Base-by-base conservation (phyloP, 1,140 invertebrate genomes). In the Pseudomyrmex sp. region DNA sequence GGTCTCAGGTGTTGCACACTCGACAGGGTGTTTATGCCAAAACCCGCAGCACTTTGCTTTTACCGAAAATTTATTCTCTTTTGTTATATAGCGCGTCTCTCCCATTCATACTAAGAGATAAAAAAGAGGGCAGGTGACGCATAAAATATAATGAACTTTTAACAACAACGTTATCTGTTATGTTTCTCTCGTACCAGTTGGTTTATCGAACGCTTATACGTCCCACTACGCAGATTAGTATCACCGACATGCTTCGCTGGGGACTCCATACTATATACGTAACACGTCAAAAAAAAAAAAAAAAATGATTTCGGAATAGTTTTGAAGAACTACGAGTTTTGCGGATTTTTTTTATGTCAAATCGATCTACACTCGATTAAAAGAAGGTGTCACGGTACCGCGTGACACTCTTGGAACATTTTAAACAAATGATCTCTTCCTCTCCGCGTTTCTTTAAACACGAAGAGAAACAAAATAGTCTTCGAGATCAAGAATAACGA, bases 281-380 rank as follows among this genome's bases (percentile, higher is more conserved):
- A 77, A 88, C 59, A 65, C n/a, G n/a, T n/a, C n/a, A 26, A 3
- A 26, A 26, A 26, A 26, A 1, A 26, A 26, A 26, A 26, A 1
- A 46, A 75, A 85, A 88, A 88, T 85, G 79, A 89, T 83, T 75
- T 73, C 73, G 23, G 62, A 84, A 62, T 83, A 54, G 77, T 62
- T 69, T 58, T 85, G 48, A 48, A 83, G 77, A 83, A 75, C 83
- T 63, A 44, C 70, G 58, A 87, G 54, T 83, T 61, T 83, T 77
- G 35, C 86, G 58, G 48, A 84, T n/a, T n/a, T 79, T 88, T 88
- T 88, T 88, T 85, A 68, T 88, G 87, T 89, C 86, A 85, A 88
- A 88, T 88, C 86, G 86, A 89, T 88, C 86, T 83, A 73, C 86
- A 83, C 87, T 88, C 86, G 87, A 89, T 88, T 65, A 68, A 88